phyloP scores from a whole-genome alignment of 2,113 vertebrate species.

The Heptranchias perlo region DNA sequence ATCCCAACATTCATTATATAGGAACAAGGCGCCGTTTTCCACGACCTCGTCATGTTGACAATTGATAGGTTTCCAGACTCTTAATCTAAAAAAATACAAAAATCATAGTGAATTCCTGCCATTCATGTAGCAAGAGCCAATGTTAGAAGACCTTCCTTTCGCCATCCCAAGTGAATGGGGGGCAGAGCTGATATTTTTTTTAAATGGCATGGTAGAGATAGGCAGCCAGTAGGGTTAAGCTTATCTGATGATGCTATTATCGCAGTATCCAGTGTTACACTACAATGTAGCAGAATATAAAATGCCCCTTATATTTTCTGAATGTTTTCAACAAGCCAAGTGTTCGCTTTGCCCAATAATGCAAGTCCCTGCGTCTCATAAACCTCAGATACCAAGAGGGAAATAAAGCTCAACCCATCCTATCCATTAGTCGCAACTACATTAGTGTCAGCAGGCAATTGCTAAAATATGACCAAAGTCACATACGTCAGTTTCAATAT shows the following conservation, averaged over 20 bases:
- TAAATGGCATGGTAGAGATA: neutral
- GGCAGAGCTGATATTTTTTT: no score
- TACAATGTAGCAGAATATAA: neutral
- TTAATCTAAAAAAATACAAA: conserved; percentile 51
- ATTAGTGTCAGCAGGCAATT: conserved; percentile 37
- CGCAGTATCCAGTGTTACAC: neutral
- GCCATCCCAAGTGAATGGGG: neutral
- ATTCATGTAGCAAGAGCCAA: neutral
- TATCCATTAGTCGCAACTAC: conserved; percentile 48
- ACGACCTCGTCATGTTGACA: conserved; percentile 59
- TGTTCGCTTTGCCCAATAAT: neutral
- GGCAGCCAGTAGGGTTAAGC: neutral
- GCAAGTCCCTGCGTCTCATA: neutral
- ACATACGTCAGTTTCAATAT: conserved; percentile 37
- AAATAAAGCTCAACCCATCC: conserved; percentile 46
- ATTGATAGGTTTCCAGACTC: conserved; percentile 38
- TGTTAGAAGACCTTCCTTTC: no score
- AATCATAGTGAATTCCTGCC: neutral
- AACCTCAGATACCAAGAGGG: conserved; percentile 42
- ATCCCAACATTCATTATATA: conserved; percentile 39
- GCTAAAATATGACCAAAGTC: conserved; percentile 27
- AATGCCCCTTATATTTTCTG: neutral
- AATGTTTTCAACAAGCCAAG: neutral
- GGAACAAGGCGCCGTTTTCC: conserved; percentile 42
- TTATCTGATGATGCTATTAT: neutral